Evolutionary conservation across 2,113 vertebrate species (phyloP), one percentile per base, ranked within the genome.

Genomic region (Ceuthmochares aereus): DNA sequence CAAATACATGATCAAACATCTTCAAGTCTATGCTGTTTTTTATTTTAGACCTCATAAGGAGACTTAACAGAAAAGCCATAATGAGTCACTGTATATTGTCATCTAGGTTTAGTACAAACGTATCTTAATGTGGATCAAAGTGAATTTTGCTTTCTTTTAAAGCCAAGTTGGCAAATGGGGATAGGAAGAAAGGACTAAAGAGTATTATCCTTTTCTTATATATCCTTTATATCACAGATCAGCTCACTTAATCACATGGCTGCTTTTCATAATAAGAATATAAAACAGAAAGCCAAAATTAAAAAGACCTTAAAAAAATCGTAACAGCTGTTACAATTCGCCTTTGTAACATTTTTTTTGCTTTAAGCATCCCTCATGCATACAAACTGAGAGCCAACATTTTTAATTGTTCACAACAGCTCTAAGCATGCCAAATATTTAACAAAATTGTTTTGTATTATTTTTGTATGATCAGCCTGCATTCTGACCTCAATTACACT

Each of bases 61-160:
- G 54, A 72, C 10, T 54, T 47, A 87, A 68, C 16, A 79, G 75
- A 82, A 83, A 73, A 95, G 54, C 68, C 34, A 40, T 36, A 89
- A 54, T 69, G 60, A 59, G 27, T 69, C 34, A 59, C 9, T 49
- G 21, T 67, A 93, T 34, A 68, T 36, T 54, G 47, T 73, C 63
- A 97, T 89, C 78, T 69, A 95, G 12, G 52, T 67, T 95, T 96
- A 7, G 7, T 14, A 76, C 64, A 95, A 87, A 93, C 45, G 14
- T 58, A 63, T 74, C 67, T 94, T 91, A 88, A 82, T 10, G 17
- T 11, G 75, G 69, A 91, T 87, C 80, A 93, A 95, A 96, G 91
- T 78, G 95, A 84, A 43, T 77, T 92, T 52, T 80, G 67, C 73
- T 83, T 92, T 84, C 58, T 92, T 96, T 90, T 90, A 89, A 97